A percentile compares a stretch with the other conserved stretches of the same genome.
phyloP scores from a whole-genome alignment of 2,113 vertebrate genomes.

The Ascaphus truei region DNA sequence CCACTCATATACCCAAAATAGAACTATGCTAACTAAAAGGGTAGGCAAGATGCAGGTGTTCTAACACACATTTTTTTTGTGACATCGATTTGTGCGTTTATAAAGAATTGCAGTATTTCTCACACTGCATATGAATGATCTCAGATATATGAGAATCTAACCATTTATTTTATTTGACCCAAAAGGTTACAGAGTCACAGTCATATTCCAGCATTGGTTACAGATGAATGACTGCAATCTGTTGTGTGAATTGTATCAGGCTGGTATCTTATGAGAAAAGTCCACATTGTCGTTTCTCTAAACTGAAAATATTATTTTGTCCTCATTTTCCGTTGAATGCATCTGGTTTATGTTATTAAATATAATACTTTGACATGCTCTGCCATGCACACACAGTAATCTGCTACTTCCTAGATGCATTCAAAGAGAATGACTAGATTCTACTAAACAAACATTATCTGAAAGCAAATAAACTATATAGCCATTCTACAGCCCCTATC shows the following conservation, averaged over 20 bases:
- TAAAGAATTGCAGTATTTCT: neutral
- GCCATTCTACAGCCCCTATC: neutral
- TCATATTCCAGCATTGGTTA: no score
- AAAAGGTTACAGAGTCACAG: no score
- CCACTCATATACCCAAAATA: slow-evolving; percentile 14
- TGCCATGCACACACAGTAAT: neutral
- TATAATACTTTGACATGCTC: neutral
- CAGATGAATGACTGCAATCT: no score
- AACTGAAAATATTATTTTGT: no score
- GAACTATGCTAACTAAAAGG: neutral
- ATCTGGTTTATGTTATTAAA: neutral
- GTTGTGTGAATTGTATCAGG: no score
- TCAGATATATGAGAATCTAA: no score
- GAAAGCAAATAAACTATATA: slow-evolving; percentile 15
- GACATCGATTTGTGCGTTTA: neutral
- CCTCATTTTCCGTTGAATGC: neutral
- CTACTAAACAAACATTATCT: slow-evolving; percentile 11
- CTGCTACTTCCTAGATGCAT: neutral
- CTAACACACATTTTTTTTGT: slow-evolving; percentile 20
- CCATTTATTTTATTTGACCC: no score
- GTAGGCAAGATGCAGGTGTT: neutral
- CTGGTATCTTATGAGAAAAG: no score
- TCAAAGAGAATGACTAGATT: neutral
- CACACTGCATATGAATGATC: no score
- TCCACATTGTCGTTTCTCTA: no score